Evolutionary conservation across 2,888 invertebrate genomes (phyloP), one percentile per base, ranked within the genome.

Genomic region (Myopa tessellatipennis): DNA sequence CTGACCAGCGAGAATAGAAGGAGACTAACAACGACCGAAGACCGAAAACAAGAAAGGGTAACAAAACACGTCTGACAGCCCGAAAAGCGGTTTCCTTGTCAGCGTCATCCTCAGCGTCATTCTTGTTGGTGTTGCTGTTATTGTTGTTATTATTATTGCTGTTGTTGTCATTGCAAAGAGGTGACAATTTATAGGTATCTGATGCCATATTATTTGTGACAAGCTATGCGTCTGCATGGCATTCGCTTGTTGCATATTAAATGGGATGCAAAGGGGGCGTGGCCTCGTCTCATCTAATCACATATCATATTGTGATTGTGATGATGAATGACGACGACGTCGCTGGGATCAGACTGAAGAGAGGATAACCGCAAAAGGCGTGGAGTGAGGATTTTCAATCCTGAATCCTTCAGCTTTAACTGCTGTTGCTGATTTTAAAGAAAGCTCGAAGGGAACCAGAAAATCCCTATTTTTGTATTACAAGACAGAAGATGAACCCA

Each of bases 161-260:
- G 63, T 63, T 18, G 36, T 63, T 18, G 18, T 26, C 63, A n/a
- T n/a, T 36, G 36, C 61, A 18, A 18, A 61, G 72, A 61, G 61
- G 40, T 72, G 61, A 38, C 38, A 61, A 72, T 72, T 72, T 72
- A 72, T 72, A 60, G 38, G 45, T 26, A 45, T 40, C 40, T 72
- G 72, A 72, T 72, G 38, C 60, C 61, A 61, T 72, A 61, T 72
- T 60, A 72, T 72, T 72, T 72, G 58, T 72, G 72, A 72, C 72
- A 61, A 72, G 58, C 61, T 40, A 72, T 72, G 72, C 58, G 72
- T 72, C 61, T 72, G 61, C 72, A 72, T 72, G 40, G 5, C 18
- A 18, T 14, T 72, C 18, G 72, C 72, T 72, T 72, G 72, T 72
- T 72, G 72, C 72, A 72, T 72, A 72, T 72, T 72, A 61, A 72